These are phyloP conservation scores for Rambutsinella grinnellia DNA, from an alignment of 2,888 invertebrate species.

Conservation along the genomic window DNA sequence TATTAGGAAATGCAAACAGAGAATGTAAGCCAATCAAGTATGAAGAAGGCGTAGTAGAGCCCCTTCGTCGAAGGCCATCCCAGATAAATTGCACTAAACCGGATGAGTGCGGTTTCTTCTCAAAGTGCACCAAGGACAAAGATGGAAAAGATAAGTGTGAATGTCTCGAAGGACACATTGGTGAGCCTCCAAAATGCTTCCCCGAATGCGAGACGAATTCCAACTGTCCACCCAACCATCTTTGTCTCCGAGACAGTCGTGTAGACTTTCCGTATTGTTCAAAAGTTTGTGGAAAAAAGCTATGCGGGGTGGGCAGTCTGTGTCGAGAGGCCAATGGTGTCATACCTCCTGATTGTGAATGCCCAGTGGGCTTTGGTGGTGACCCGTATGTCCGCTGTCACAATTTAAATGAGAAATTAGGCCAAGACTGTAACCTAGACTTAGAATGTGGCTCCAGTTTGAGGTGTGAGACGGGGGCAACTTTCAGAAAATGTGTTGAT, in stretches of 20 bases:
- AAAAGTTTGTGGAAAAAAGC: constrained; percentile 46
- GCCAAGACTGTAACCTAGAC: constrained; percentile 42
- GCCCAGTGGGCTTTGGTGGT: constrained; percentile 40
- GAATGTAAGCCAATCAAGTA: constrained; percentile 38
- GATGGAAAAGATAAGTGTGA: constrained; percentile 42
- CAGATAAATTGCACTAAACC: constrained; percentile 31
- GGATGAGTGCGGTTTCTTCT: constrained; percentile 38
- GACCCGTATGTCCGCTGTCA: constrained; percentile 52
- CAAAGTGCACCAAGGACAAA: constrained; percentile 31
- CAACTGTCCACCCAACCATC: constrained; percentile 42
- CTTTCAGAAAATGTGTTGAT: constrained; percentile 66
- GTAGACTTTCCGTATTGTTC: constrained; percentile 45
- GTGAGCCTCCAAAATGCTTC: constrained; percentile 43
- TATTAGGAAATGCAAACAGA: constrained; percentile 40
- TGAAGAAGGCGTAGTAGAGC: constrained; percentile 29
- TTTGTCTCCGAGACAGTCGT: constrained; percentile 31
- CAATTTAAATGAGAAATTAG: constrained; percentile 33
- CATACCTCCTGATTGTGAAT: constrained; percentile 44
- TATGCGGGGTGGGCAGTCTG: constrained; percentile 50
- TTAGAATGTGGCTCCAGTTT: constrained; percentile 47
- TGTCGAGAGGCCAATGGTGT: constrained; percentile 44
- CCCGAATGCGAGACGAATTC: constrained; percentile 41
- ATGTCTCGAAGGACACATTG: constrained; percentile 46
- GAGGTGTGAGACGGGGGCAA: constrained; percentile 54
- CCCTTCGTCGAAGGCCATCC: constrained; percentile 1